These are phyloP conservation scores for Drosophila aff. DNA, from an alignment of 1,140 invertebrate genomes.

Conservation along the genomic window DNA sequence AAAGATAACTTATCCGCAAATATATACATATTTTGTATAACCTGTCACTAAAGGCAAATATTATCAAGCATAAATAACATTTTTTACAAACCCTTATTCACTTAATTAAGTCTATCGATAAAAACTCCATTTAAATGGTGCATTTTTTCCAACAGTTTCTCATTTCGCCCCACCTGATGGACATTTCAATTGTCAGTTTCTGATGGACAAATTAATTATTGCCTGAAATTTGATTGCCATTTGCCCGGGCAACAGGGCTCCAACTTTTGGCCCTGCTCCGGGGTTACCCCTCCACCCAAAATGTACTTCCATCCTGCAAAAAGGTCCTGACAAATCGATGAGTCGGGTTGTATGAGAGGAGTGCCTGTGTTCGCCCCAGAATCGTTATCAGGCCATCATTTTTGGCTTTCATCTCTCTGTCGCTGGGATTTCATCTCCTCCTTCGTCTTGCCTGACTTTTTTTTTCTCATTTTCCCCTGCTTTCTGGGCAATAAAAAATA, in stretches of 20 bases:
- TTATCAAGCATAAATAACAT: neutral
- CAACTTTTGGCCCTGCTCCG: conserved; percentile 23
- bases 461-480: neutral
- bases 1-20: too few species aligned
- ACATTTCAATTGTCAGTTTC: conserved; percentile 39
- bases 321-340: conserved; percentile 49
- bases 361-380: conserved; percentile 13
- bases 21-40: neutral
- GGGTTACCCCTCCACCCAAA: neutral
- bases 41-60: neutral
- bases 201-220: conserved; percentile 54
- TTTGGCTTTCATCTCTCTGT: conserved; percentile 49
- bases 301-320: conserved; percentile 6
- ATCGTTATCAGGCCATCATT: conserved; percentile 49
- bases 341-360: conserved; percentile 34
- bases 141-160: conserved; percentile 2
- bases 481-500: conserved; percentile 34
- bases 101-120: neutral
- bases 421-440: conserved; percentile 21
- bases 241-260: conserved; percentile 17
- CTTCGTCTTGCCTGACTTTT: conserved; percentile 2
- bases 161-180: conserved; percentile 3
- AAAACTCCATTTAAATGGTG: neutral
- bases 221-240: conserved; percentile 43
- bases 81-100: neutral